A percentile compares a stretch with the other conserved stretches of the same genome.
Conservation (phyloP, 1,140 invertebrate genomes). For the Delia radicum region DNA sequence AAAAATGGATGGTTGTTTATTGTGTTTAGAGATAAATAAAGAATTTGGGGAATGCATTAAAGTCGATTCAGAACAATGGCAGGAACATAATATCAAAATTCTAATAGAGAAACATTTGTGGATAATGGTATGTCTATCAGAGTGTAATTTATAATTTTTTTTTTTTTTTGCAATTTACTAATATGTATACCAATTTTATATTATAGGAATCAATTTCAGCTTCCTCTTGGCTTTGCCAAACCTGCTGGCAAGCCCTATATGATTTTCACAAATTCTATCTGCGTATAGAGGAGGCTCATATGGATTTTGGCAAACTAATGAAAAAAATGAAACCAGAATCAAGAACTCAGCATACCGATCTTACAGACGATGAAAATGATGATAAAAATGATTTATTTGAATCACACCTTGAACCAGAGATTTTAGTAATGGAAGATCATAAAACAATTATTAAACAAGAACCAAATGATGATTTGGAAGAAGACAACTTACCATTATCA, state of each 20-base stretch:
- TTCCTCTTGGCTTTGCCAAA: neutral
- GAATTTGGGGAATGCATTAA: neutral
- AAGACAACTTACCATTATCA: neutral
- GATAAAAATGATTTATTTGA: too few relatives aligned
- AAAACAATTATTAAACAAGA: neutral
- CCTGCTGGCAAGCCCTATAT: neutral
- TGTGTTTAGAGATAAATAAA: neutral
- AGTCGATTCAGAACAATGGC: neutral
- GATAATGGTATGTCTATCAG: too few relatives aligned
- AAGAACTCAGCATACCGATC: neutral
- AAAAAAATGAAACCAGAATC: neutral
- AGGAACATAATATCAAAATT: neutral
- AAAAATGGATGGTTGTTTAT: neutral
- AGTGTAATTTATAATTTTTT: neutral
- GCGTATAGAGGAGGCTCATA: neutral
- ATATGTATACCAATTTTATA: too few relatives aligned
- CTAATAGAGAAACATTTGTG: too few relatives aligned
- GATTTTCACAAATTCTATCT: conserved; percentile 1
- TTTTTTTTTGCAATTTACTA: too few relatives aligned
- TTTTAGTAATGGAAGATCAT: neutral
- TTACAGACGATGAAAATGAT: neutral
- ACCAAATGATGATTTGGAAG: too few relatives aligned
- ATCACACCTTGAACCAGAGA: neutral
- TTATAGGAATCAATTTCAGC: neutral
- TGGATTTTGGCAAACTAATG: neutral